These are phyloP conservation scores for Leptinotarsa juncta DNA, from an alignment of 2,888 invertebrate genomes.

Conservation along the genomic window DNA sequence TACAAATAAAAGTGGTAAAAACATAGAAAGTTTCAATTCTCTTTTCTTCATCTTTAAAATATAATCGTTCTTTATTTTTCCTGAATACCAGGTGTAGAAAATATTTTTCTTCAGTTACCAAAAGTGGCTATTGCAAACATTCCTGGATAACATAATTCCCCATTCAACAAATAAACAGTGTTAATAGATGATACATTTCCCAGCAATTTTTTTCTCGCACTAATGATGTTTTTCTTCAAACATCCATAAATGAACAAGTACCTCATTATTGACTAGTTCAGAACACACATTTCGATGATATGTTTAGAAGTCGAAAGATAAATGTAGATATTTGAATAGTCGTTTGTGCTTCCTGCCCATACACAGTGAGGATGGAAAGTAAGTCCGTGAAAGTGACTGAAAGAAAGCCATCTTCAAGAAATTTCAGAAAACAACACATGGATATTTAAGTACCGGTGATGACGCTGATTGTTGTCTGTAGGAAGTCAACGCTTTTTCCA, in stretches of 20 bases:
- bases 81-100: too few species aligned
- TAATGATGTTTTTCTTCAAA: neutral
- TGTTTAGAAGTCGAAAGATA: neutral
- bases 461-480: neutral
- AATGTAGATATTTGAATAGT: neutral
- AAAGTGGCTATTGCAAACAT: too few species aligned
- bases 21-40: too few species aligned
- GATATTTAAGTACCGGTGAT: neutral
- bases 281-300: neutral
- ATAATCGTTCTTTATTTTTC: too few species aligned
- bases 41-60: too few species aligned
- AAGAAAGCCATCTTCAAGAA: neutral
- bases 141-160: too few species aligned
- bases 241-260: neutral
- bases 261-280: neutral
- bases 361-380: conserved; percentile 5
- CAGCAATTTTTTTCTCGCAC: neutral
- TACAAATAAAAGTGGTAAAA: too few species aligned
- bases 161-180: too few species aligned
- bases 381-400: neutral
- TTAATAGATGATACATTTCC: neutral
- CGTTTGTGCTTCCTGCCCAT: neutral
- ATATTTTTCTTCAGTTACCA: too few species aligned
- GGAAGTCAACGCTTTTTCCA: conserved; percentile 11
- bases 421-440: neutral